These are phyloP conservation scores for Crotophaga sulcirostris DNA, from an alignment of 2,113 vertebrate species.

Conservation along the genomic window DNA sequence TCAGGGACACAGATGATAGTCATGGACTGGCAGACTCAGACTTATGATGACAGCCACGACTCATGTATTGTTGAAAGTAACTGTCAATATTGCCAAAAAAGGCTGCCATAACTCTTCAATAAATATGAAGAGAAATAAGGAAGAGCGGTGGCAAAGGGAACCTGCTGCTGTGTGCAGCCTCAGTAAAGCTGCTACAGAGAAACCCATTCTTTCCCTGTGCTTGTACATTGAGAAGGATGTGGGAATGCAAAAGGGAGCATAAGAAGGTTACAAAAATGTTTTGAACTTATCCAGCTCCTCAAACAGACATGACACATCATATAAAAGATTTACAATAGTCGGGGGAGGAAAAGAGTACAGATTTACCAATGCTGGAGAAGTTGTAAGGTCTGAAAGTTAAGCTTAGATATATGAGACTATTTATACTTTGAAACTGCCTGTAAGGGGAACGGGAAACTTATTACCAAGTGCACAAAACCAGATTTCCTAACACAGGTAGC, in stretches of 20 bases:
- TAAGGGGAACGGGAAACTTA: not conserved
- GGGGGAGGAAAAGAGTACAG: not conserved
- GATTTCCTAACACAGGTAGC: not conserved
- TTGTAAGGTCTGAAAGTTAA: not conserved
- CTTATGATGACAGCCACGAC: not conserved
- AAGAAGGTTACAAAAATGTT: not conserved
- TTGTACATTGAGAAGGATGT: not conserved
- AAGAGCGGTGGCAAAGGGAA: not conserved
- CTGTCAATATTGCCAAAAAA: not conserved
- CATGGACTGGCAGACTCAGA: not conserved
- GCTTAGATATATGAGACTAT: not conserved
- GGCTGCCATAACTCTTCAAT: not conserved
- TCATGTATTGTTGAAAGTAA: not conserved
- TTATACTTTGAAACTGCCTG: not conserved
- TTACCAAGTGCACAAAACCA: not conserved
- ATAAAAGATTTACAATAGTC: not conserved
- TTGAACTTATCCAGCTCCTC: not conserved
- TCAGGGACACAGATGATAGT: not conserved
- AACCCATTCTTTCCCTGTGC: not conserved
- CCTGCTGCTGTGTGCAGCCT: not conserved
- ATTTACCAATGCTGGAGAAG: conserved; percentile 3
- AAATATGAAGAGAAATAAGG: not conserved
- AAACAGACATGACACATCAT: not conserved
- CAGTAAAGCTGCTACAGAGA: not conserved
- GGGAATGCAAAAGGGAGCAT: not conserved